These are phyloP conservation scores for Enoplosus armatus DNA, from an alignment of 2,797 vertebrate genomes.

Conservation along the genomic window DNA sequence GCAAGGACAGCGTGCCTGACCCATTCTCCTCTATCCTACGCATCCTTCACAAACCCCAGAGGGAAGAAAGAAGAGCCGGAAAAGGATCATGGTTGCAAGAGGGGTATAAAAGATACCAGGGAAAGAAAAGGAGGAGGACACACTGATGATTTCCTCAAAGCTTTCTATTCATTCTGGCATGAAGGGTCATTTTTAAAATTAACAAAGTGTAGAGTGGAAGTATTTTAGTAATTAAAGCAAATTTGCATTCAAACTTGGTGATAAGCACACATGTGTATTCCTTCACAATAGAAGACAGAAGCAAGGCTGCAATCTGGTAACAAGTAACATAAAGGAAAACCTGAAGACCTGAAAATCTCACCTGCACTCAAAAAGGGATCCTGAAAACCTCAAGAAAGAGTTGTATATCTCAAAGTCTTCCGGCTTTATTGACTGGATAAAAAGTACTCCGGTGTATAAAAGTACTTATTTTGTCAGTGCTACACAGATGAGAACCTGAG, in stretches of 20 bases:
- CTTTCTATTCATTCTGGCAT: neutral
- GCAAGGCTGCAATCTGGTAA: neutral
- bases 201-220: neutral
- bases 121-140: conserved; percentile 1
- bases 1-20: conserved; percentile 34
- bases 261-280: neutral
- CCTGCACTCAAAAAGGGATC: neutral
- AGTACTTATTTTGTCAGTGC: neutral
- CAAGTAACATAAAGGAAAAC: neutral
- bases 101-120: conserved; percentile 5
- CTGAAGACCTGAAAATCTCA: neutral
- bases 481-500: neutral
- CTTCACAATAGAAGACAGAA: neutral
- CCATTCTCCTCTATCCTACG: conserved; percentile 15
- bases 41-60: conserved; percentile 34
- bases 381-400: neutral
- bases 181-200: neutral
- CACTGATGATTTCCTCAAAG: neutral
- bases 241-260: neutral
- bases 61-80: neutral
- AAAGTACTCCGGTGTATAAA: neutral
- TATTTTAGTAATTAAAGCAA: neutral
- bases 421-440: neutral
- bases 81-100: conserved; percentile 7
- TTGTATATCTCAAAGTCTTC: neutral